Conservation (phyloP, 2,797 vertebrate species). For the Gallinago nigripennis region DNA sequence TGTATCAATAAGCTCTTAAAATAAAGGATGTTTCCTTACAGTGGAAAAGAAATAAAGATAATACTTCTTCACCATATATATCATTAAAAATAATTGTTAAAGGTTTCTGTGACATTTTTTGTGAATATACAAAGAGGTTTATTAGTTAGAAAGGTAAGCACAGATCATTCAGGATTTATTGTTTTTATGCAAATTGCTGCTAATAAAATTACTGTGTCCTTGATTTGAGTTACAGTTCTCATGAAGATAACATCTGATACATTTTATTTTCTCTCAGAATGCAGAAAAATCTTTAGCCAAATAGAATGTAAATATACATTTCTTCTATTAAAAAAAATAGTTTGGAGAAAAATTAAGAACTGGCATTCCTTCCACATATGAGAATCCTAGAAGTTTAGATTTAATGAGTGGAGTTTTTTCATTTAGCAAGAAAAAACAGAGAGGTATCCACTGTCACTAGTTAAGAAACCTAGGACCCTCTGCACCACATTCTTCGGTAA, state of each 20-base stretch:
- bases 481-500: not conserved
- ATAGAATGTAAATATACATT: not conserved
- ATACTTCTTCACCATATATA: not conserved
- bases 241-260: not conserved
- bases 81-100: not conserved
- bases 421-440: not conserved
- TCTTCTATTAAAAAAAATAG: not conserved
- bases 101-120: not conserved
- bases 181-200: not conserved
- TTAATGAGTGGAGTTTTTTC: not conserved
- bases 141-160: not conserved
- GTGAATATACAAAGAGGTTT: not conserved
- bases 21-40: not conserved
- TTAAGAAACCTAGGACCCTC: not conserved
- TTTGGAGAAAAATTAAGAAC: not conserved
- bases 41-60: not conserved
- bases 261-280: not conserved
- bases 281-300: not conserved
- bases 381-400: not conserved
- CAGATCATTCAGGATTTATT: not conserved
- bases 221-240: not conserved
- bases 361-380: not conserved
- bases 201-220: not conserved
- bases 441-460: not conserved
- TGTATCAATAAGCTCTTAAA: not conserved